Evolutionary conservation across 2,888 invertebrate species (phyloP), one percentile per base, ranked within the genome.

Genomic region (Micoletzkya japonica): DNA sequence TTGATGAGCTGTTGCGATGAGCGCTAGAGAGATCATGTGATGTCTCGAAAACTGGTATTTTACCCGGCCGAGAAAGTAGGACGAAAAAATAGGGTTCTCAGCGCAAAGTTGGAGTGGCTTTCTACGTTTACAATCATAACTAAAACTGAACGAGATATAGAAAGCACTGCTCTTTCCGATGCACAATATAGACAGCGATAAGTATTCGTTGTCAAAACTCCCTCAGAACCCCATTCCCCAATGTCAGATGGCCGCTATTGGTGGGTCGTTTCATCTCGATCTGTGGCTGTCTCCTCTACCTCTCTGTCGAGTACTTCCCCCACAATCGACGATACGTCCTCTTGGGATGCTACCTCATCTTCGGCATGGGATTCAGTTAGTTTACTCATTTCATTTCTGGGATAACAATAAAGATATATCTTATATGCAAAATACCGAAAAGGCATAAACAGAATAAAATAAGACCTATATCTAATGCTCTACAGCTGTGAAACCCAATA

Each of bases 301-400:
- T 66, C 7, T 36, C 30, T 3, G 56, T 66, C 30, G 66, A 66
- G 37, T 66, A 37, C 37, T 36, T 66, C 37, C 66, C 66, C 6
- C 26, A 0, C 26, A 28, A 52, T 28, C 39, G 49, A n/a, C 24
- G 66, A 66, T 66, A 44, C 56, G 66, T 39, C 0, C 28, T 66
- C 6, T 20, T 66, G 2, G 28, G 30, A 0, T n/a, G 37, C 6
- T 66, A 66, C 49, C 4, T 66, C 17, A 26, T 66, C 24, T 66
- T 66, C 17, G 66, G 66, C 17, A 66, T 56, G 4, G 66, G 66
- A 39, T 66, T 66, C 39, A 66, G 66, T 66, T 3, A 66, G 64
- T 36, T 0, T 39, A 7, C 17, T 39, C 39, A 10, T 39, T 39
- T 39, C 17, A 7, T 39, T 10, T 7, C 17, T 39, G 20, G 28